Conservation (phyloP, 2,797 vertebrate genomes). For the Chiloscyllium punctatum region DNA sequence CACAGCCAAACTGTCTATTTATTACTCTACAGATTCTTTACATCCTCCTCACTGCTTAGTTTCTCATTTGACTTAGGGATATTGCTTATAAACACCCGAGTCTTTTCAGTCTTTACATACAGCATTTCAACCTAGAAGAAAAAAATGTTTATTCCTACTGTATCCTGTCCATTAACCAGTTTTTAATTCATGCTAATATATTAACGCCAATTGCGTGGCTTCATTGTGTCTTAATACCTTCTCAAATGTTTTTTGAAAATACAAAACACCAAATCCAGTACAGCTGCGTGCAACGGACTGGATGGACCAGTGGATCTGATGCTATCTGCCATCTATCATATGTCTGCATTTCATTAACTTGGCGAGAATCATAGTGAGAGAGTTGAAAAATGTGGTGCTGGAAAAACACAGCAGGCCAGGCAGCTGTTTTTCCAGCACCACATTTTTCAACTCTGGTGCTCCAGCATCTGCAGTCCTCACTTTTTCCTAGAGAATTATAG, state of each 20-base stretch:
- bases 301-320: neutral
- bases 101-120: too few species aligned
- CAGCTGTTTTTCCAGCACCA: too few species aligned
- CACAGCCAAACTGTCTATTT: neutral
- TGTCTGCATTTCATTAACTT: neutral
- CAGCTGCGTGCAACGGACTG: neutral
- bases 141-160: neutral
- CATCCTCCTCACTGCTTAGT: neutral
- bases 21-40: neutral
- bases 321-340: neutral
- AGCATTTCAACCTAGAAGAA: neutral
- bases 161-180: neutral
- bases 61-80: neutral
- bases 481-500: too few species aligned
- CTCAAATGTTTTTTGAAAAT: neutral
- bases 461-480: too few species aligned
- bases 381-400: too few species aligned
- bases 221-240: neutral
- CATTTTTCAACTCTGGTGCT: too few species aligned
- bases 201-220: neutral
- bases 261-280: neutral
- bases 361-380: neutral
- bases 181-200: neutral
- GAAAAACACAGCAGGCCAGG: too few species aligned
- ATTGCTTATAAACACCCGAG: too few species aligned